These are phyloP conservation scores for Tetranychus piercei DNA, from an alignment of 2,888 invertebrate genomes.

Conservation along the genomic window DNA sequence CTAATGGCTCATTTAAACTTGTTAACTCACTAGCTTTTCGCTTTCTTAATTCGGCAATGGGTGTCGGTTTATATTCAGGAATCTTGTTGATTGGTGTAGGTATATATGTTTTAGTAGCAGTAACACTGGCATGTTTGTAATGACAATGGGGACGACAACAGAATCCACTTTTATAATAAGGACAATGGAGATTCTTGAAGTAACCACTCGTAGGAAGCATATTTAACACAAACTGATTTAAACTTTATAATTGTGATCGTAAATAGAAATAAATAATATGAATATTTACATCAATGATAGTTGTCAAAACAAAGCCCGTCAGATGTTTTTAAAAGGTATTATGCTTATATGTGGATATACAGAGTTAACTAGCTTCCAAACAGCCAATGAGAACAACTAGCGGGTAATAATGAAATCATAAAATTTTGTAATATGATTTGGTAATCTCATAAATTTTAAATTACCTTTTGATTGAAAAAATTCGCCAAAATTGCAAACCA, in stretches of 20 bases:
- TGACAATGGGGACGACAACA: conserved; percentile 61
- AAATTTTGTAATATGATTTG: no score
- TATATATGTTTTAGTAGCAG: conserved; percentile 37
- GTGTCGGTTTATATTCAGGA: conserved; percentile 37
- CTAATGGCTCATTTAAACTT: background rate
- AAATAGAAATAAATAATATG: background rate
- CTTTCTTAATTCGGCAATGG: conserved; percentile 43
- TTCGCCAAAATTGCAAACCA: no score
- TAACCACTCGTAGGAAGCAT: conserved; percentile 81
- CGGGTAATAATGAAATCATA: no score
- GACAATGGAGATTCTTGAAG: conserved; percentile 66
- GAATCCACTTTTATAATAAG: conserved; percentile 55
- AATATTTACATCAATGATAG: no score
- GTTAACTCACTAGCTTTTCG: conserved; percentile 16
- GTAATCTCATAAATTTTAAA: no score
- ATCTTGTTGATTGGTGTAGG: background rate
- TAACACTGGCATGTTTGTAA: conserved; percentile 48
- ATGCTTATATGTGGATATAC: no score
- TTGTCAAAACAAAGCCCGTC: no score
- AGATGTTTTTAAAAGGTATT: no score
- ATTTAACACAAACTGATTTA: background rate
- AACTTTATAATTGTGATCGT: background rate
- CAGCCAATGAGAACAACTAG: no score
- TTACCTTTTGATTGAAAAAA: no score
- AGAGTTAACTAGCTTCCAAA: no score